These are phyloP conservation scores for Discoglossus pictus DNA, from an alignment of 2,797 vertebrate species.

Conservation along the genomic window DNA sequence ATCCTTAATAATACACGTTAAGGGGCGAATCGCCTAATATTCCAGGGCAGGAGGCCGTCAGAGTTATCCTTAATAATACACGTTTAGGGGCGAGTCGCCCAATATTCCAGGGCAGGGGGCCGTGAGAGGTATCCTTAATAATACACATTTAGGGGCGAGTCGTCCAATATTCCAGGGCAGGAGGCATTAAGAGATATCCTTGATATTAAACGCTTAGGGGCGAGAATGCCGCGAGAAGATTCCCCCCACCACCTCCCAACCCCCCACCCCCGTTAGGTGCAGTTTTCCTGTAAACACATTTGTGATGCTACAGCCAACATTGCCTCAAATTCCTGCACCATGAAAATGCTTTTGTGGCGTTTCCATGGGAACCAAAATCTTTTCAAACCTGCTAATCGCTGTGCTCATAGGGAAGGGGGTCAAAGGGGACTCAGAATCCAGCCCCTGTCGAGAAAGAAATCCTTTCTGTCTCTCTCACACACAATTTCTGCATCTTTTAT, in stretches of 20 bases:
- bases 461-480: not conserved
- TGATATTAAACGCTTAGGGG: no score
- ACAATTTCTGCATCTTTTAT: no score
- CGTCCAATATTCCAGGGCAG: no score
- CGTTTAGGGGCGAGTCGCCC: no score
- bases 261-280: not conserved
- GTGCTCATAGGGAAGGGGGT: constrained; percentile 20
- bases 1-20: no score
- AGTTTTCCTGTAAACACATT: not conserved
- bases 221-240: not conserved
- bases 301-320: not conserved
- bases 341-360: constrained; percentile 41
- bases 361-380: constrained; percentile 41
- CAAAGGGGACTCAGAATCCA: constrained; percentile 27
- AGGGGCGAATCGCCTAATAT: no score
- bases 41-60: no score
- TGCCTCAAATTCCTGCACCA: constrained; percentile 34
- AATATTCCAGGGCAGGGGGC: no score
- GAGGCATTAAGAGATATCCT: not conserved
- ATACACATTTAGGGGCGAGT: no score
- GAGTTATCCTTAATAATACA: no score
- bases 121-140: no score
- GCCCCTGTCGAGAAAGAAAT: constrained; percentile 15
- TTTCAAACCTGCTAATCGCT: constrained; percentile 30
- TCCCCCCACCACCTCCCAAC: not conserved